These are phyloP conservation scores for Entomobrya multifasciata DNA, from an alignment of 2,888 invertebrate species.

Conservation along the genomic window DNA sequence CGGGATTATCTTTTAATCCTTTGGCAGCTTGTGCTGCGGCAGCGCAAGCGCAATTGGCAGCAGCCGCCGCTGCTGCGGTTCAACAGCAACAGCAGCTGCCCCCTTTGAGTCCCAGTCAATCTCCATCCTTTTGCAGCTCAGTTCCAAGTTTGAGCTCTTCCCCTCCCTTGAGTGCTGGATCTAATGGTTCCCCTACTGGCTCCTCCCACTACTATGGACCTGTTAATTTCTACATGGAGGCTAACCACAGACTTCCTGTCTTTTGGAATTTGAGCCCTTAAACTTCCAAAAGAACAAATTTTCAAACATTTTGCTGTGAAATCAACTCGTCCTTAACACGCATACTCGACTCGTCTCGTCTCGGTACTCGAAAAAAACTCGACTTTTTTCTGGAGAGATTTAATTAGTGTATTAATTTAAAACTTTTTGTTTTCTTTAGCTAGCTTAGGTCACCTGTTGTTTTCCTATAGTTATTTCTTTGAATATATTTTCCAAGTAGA, in stretches of 20 bases:
- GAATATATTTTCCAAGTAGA: no score
- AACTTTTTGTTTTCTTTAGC: not conserved
- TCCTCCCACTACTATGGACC: constrained; percentile 60
- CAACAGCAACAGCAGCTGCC: constrained; percentile 51
- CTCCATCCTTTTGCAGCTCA: constrained; percentile 38
- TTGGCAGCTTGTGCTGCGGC: constrained; percentile 35
- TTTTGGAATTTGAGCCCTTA: constrained; percentile 70
- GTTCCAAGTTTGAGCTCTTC: constrained; percentile 59
- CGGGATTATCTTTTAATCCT: constrained; percentile 26
- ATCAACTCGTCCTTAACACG: not conserved
- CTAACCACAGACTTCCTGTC: constrained; percentile 65
- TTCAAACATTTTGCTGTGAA: not conserved
- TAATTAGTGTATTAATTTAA: constrained; percentile 1
- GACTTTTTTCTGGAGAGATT: not conserved
- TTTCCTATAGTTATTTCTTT: constrained; percentile 18
- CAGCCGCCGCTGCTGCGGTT: not conserved
- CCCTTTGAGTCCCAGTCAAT: constrained; percentile 60
- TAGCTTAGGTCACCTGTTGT: constrained; percentile 1
- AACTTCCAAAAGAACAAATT: not conserved
- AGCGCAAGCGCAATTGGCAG: constrained; percentile 48
- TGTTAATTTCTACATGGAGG: constrained; percentile 63
- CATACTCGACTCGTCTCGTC: no score
- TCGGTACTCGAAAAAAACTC: not conserved
- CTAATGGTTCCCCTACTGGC: constrained; percentile 25
- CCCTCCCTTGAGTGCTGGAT: constrained; percentile 47